Evolutionary conservation across 1,140 invertebrate genomes (phyloP), one percentile per base, ranked within the genome.

Genomic region (Trichogramma pretiosum): DNA sequence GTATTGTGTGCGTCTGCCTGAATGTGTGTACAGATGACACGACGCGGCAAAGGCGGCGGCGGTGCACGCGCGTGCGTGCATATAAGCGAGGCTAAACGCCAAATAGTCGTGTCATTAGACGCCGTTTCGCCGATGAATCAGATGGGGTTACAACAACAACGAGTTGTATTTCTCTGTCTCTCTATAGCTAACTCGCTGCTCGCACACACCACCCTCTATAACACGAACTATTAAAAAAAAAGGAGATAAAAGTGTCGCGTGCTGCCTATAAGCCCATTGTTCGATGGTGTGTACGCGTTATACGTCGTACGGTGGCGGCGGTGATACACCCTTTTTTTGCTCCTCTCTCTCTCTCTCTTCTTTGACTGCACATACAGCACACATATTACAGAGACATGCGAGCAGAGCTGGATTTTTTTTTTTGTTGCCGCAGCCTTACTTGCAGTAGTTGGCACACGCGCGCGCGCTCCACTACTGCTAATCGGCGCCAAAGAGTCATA

Each of bases 401-500:
- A 21, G 32, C 26, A 9, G 51, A 59, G 59, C 58, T 53, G 55
- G 40, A 54, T 56, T 59, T 58, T 54, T 56, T 48, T 24, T 51
- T 28, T 42, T 23, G 22, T 13, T 38, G 7, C 46, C 56, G 42
- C 53, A 50, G 42, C 50, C 51, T 40, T 32, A 53, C 48, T 47
- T 45, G n/a, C 17, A 24, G n/a, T 28, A n/a, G 16, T 24, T 33
- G 30, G 5, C 22, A 50, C 51, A 13, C 23, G 63, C 48, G 61
- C 60, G 63, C 64, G 65, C 61, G 66, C n/a, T n/a, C n/a, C n/a
- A n/a, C n/a, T n/a, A n/a, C n/a, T n/a, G n/a, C 63, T 70, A 70
- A 70, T 70, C 62, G 65, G 68, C 69, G 70, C 70, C 70, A n/a
- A 49, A 58, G 38, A 62, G 61, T 63, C 62, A 70, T 72, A 72